Conservation (phyloP, 2,888 invertebrate species). For the Xylocampa areola region DNA sequence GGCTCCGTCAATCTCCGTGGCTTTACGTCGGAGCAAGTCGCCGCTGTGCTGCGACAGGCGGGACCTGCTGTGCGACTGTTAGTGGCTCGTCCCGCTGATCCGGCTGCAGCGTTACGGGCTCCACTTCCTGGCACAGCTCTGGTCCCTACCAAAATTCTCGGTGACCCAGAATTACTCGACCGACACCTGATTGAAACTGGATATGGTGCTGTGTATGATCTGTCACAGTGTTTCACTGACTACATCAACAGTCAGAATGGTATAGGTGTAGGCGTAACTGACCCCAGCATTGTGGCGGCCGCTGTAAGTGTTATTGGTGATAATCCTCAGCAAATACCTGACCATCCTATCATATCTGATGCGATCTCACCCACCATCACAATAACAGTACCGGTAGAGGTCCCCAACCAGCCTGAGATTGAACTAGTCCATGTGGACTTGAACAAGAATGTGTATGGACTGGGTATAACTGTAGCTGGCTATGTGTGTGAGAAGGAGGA, state of each 20-base stretch:
- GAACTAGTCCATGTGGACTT: constrained; percentile 97
- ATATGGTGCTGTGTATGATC: constrained; percentile 90
- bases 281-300: constrained; percentile 76
- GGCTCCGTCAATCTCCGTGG: constrained; percentile 98
- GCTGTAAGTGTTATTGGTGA: constrained; percentile 85
- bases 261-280: constrained; percentile 73
- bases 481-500: constrained; percentile 99
- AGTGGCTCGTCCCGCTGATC: constrained; percentile 97
- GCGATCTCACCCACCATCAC: constrained; percentile 84
- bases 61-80: constrained; percentile 96
- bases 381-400: constrained; percentile 85
- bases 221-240: constrained; percentile 81
- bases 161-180: constrained; percentile 97
- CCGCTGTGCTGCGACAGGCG: constrained; percentile 92
- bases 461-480: constrained; percentile 98
- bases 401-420: constrained; percentile 95
- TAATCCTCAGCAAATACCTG: constrained; percentile 82
- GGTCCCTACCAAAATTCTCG: constrained; percentile 97
- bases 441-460: constrained; percentile 96
- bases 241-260: constrained; percentile 82
- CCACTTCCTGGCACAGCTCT: constrained; percentile 95
- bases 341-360: constrained; percentile 78
- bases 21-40: constrained; percentile 98
- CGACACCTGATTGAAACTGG: constrained; percentile 95
- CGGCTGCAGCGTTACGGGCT: constrained; percentile 94